These are phyloP conservation scores for Cottus gobio DNA, from an alignment of 2,113 vertebrate genomes.

Conservation along the genomic window DNA sequence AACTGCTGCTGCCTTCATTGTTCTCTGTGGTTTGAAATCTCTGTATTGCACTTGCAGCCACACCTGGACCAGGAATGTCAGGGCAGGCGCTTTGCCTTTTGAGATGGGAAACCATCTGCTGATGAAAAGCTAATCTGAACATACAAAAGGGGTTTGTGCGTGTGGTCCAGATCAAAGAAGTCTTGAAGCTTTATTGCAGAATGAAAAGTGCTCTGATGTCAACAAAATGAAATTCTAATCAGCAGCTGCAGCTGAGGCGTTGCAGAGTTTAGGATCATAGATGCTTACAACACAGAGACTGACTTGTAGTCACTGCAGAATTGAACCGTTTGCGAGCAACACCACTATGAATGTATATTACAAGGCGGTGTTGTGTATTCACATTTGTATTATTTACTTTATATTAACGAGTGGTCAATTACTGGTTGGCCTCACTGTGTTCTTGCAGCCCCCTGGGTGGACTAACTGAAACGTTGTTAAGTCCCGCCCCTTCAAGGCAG, in stretches of 20 bases:
- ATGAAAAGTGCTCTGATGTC: background rate
- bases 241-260: background rate
- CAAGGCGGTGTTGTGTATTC: background rate
- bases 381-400: background rate
- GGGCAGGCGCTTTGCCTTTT: slow-evolving; percentile 24
- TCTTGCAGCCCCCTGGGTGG: too few relatives aligned
- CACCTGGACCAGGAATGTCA: slow-evolving; percentile 44
- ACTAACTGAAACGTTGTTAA: too few relatives aligned
- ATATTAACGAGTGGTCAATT: too few relatives aligned
- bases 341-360: background rate
- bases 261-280: background rate
- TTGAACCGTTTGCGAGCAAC: too few relatives aligned
- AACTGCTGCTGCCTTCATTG: background rate
- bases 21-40: slow-evolving; percentile 13
- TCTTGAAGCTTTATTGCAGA: background rate
- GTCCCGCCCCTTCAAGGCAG: too few relatives aligned
- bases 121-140: background rate
- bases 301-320: too few relatives aligned
- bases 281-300: too few relatives aligned
- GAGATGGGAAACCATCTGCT: slow-evolving; percentile 14
- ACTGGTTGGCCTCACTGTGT: too few relatives aligned
- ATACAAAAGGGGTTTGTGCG: background rate
- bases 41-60: background rate
- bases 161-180: background rate
- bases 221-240: background rate